phyloP scores from a whole-genome alignment of 2,888 invertebrate genomes.

The Vanessa cardui region DNA sequence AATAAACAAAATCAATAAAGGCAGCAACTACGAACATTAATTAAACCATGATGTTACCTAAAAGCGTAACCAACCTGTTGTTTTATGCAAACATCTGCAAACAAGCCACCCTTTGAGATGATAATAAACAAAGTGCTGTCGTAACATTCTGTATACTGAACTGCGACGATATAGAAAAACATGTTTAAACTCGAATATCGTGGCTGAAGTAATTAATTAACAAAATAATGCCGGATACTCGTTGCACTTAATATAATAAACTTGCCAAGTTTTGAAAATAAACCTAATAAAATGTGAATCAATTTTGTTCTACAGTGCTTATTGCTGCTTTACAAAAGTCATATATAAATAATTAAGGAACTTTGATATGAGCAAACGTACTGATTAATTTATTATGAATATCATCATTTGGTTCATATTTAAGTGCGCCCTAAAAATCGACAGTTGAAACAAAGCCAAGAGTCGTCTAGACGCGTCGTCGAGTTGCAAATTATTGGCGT shows the following conservation, averaged over 20 bases:
- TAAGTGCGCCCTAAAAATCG: conserved; percentile 51
- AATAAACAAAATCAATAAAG: background rate
- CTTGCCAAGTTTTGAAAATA: background rate
- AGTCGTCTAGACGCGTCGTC: conserved; percentile 55
- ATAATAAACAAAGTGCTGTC: conserved; percentile 42
- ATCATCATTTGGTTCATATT: conserved; percentile 51
- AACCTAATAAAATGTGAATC: too few species aligned
- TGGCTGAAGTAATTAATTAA: background rate
- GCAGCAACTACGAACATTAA: background rate
- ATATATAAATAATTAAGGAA: background rate
- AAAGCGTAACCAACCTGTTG: conserved; percentile 41
- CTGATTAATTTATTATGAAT: conserved; percentile 47
- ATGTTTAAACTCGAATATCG: background rate
- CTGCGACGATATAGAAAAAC: background rate
- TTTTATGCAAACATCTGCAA: conserved; percentile 53
- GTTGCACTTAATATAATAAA: background rate
- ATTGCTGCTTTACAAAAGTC: background rate
- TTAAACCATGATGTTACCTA: conserved; percentile 10
- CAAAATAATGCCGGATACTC: background rate
- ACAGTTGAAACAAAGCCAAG: conserved; percentile 70
- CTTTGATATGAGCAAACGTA: conserved; percentile 24
- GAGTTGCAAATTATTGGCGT: conserved; percentile 55
- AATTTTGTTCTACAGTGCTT: background rate
- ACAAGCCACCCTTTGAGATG: conserved; percentile 48
- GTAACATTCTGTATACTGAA: conserved; percentile 15